These are phyloP conservation scores for Meda fulgida DNA, from an alignment of 2,797 vertebrate genomes.

Conservation along the genomic window DNA sequence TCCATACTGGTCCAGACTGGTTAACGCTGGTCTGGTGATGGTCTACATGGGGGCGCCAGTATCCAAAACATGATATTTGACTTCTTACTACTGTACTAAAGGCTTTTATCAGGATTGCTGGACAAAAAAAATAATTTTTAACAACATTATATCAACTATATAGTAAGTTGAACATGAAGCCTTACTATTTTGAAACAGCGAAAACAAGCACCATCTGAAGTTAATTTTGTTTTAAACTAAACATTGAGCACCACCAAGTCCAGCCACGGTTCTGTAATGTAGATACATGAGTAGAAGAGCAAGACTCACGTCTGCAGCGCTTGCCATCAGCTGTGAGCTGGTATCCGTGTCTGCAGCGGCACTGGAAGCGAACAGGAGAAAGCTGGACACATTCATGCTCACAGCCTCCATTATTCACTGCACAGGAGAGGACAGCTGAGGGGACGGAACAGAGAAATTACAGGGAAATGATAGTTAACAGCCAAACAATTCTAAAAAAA, in stretches of 20 bases:
- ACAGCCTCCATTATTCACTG: slow-evolving; percentile 81
- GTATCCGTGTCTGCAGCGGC: slow-evolving; percentile 78
- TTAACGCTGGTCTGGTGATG: not conserved
- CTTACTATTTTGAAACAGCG: not conserved
- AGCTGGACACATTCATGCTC: slow-evolving; percentile 83
- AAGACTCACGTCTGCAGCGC: slow-evolving; percentile 79
- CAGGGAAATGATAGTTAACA: not conserved
- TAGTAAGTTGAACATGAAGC: not conserved
- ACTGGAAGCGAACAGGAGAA: slow-evolving; percentile 73
- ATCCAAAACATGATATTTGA: not conserved
- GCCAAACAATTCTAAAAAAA: not conserved
- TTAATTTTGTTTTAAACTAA: not conserved
- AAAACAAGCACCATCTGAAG: not conserved
- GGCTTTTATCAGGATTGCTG: not conserved
- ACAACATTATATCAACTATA: not conserved
- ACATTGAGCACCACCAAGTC: not conserved
- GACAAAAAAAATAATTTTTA: not conserved
- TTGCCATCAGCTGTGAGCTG: slow-evolving; percentile 78
- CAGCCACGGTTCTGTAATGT: not conserved
- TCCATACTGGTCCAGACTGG: not conserved
- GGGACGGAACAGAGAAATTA: slow-evolving; percentile 8
- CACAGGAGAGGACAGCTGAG: slow-evolving; percentile 78
- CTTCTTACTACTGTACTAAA: not conserved
- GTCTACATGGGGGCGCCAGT: not conserved
- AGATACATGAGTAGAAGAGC: not conserved